Evolutionary conservation across 2,113 vertebrate genomes (phyloP).

Genomic region (Columbina picui): DNA sequence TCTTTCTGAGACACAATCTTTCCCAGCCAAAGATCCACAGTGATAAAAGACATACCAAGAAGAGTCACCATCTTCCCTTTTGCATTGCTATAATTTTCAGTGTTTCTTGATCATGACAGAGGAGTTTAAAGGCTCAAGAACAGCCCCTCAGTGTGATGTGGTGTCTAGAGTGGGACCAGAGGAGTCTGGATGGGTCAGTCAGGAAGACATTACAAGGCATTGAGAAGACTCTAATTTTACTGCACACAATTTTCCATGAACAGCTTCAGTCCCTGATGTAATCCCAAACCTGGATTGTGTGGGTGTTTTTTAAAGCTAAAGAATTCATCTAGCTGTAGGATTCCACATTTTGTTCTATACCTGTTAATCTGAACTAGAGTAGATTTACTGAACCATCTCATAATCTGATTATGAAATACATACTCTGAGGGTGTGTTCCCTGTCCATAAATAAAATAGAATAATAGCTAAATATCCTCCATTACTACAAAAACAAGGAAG

Average conservation of each 20-base stretch:
- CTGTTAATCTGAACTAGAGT: background rate
- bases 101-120: background rate
- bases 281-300: background rate
- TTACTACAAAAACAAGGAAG: background rate
- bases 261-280: background rate
- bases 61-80: background rate
- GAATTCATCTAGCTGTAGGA: background rate
- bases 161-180: accelerated
- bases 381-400: background rate
- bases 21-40: background rate
- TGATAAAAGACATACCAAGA: background rate
- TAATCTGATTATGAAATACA: background rate
- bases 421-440: background rate
- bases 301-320: accelerated
- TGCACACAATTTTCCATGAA: background rate
- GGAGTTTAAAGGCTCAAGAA: background rate
- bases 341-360: background rate
- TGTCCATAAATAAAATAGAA: background rate
- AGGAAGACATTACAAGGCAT: background rate
- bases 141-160: background rate
- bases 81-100: background rate
- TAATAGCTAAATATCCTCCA: background rate
- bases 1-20: background rate
- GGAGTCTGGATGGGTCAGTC: background rate
- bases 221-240: background rate